Conservation (phyloP, 2,113 vertebrate genomes). For the Myxocyprinus asiaticus region DNA sequence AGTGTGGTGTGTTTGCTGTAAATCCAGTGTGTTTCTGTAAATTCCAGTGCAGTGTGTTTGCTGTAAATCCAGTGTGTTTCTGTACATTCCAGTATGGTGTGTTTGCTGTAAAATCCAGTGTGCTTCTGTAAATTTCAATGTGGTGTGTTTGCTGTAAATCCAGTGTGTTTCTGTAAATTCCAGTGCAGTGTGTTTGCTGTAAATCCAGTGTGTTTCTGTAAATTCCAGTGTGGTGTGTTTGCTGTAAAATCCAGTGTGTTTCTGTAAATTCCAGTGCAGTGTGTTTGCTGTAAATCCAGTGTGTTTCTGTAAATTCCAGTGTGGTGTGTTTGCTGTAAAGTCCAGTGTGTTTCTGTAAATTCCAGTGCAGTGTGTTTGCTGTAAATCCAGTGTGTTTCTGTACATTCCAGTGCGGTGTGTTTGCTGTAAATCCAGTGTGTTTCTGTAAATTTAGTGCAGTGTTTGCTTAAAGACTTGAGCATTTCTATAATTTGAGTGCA, state of each 20-base stretch:
- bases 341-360: not conserved
- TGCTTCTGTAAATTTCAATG: not conserved
- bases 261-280: no score
- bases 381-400: not conserved
- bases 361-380: not conserved
- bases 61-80: not conserved
- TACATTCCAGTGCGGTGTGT: not conserved
- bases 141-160: not conserved
- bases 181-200: not conserved
- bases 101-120: not conserved
- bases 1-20: not conserved
- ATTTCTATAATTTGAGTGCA: not conserved
- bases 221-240: no score
- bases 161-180: not conserved
- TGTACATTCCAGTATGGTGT: not conserved
- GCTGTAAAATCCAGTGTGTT: no score
- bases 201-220: no score
- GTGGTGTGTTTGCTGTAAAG: no score
- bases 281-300: no score
- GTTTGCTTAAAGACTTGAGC: not conserved
- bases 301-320: no score
- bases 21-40: not conserved
- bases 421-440: not conserved
- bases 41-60: not conserved
- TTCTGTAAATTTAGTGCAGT: not conserved